A percentile compares a stretch with the other conserved stretches of the same genome.
These are phyloP conservation scores for Drosophila simulans DNA, from an alignment of 1,140 invertebrate species.

Conservation along the genomic window DNA sequence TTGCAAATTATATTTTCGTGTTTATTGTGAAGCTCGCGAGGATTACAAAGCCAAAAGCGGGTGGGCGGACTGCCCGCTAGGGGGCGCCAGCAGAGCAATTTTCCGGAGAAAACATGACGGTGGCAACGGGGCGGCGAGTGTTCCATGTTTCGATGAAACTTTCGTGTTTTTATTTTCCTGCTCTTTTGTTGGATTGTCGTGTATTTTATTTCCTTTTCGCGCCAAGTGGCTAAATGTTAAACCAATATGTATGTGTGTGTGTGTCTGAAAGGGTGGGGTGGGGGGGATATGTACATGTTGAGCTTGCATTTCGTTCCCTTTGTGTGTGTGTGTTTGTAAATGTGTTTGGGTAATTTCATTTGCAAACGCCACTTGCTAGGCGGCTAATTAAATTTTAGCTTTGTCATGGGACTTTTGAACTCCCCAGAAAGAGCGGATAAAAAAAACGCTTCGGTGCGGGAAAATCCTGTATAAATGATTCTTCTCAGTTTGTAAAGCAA, in stretches of 20 bases:
- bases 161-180: slow-evolving; percentile 21
- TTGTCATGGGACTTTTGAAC: slow-evolving; percentile 78
- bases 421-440: slow-evolving; percentile 6
- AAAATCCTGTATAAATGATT: not conserved
- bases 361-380: slow-evolving; percentile 78
- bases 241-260: slow-evolving; percentile 43
- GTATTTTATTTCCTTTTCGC: slow-evolving; percentile 69
- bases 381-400: slow-evolving; percentile 82
- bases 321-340: slow-evolving; percentile 11
- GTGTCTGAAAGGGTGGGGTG: not conserved
- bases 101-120: slow-evolving; percentile 22
- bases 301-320: slow-evolving; percentile 40
- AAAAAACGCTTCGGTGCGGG: not conserved
- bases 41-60: slow-evolving; percentile 59
- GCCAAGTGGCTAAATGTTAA: slow-evolving; percentile 79
- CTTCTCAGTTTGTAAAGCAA: not conserved
- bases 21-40: slow-evolving; percentile 79
- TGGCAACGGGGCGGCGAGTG: slow-evolving; percentile 9
- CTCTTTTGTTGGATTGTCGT: slow-evolving; percentile 52
- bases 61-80: slow-evolving; percentile 12
- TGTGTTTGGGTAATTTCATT: slow-evolving; percentile 77
- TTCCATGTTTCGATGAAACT: slow-evolving; percentile 57
- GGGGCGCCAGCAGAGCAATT: slow-evolving; percentile 35
- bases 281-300: not conserved
- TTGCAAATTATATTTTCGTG: slow-evolving; percentile 82